Evolutionary conservation across 2,888 invertebrate genomes (phyloP).

Genomic region (Pseudococcus jackbeardsleyi): DNA sequence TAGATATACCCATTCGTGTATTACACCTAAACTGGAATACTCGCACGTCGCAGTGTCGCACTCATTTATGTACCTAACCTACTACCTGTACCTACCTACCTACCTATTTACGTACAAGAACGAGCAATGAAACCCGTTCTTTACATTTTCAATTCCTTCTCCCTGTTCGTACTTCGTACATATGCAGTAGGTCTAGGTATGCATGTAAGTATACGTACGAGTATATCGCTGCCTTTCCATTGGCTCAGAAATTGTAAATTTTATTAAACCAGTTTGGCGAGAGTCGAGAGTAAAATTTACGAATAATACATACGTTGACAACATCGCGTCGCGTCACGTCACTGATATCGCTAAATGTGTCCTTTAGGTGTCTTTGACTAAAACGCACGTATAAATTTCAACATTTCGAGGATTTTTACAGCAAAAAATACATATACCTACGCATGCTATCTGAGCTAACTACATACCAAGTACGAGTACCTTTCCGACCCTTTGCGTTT

Average conservation of each 20-base stretch:
- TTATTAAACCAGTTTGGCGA: constrained; percentile 45
- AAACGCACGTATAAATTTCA: neutral
- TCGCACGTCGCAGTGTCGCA: neutral
- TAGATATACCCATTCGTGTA: neutral
- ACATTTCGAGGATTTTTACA: neutral
- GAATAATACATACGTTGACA: neutral
- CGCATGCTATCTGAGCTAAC: neutral
- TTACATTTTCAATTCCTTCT: neutral
- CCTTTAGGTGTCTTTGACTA: constrained; percentile 3
- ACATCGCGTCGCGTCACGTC: constrained; percentile 9
- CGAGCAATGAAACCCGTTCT: neutral
- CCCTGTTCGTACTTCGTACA: neutral
- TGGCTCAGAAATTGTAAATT: constrained; percentile 30
- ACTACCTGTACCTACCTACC: no score
- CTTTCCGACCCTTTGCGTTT: no score
- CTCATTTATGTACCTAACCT: neutral
- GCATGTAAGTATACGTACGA: no score
- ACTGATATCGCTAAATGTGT: neutral
- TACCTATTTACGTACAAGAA: neutral
- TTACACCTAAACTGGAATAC: neutral
- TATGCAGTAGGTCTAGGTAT: neutral
- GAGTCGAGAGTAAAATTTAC: constrained; percentile 22
- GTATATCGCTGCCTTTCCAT: neutral
- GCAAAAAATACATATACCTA: neutral
- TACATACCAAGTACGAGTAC: neutral